A percentile compares a stretch with the other conserved stretches of the same genome.
phyloP scores from a whole-genome alignment of 2,797 vertebrate genomes.

The Semaprochilodus insignis region DNA sequence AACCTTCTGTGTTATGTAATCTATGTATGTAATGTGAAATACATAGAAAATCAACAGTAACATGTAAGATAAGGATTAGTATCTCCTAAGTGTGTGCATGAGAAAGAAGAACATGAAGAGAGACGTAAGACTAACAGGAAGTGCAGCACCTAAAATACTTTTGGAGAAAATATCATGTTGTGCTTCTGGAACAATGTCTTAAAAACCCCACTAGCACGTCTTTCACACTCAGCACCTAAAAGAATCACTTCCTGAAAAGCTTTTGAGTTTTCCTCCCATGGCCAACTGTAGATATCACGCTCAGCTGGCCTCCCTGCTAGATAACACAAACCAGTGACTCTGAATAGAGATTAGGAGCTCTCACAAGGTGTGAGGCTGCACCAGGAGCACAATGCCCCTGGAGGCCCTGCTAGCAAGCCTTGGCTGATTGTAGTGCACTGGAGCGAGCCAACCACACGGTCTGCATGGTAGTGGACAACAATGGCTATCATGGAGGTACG shows the following conservation, averaged over 20 bases:
- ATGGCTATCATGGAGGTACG: slow-evolving; percentile 39
- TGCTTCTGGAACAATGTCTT: neutral
- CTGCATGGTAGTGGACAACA: slow-evolving; percentile 42
- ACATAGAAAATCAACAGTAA: too few species aligned
- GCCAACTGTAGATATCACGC: slow-evolving; percentile 11
- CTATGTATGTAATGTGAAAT: too few species aligned
- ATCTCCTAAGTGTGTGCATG: too few species aligned
- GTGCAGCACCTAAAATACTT: neutral
- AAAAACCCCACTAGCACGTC: neutral
- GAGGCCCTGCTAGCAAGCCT: slow-evolving; percentile 26
- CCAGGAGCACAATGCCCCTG: slow-evolving; percentile 5
- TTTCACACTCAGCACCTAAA: neutral
- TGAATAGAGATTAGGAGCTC: slow-evolving; percentile 34
- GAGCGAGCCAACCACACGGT: slow-evolving; percentile 13
- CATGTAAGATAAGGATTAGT: too few species aligned
- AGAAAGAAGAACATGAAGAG: neutral
- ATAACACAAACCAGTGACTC: slow-evolving; percentile 53
- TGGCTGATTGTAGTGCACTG: slow-evolving; percentile 28
- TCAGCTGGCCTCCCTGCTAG: slow-evolving; percentile 19
- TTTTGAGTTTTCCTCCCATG: neutral
- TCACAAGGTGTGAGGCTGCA: slow-evolving; percentile 36
- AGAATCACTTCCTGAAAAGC: slow-evolving; percentile 3
- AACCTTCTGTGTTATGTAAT: too few species aligned
- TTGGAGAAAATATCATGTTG: neutral
- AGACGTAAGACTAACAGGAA: neutral